Percentiles rank a stretch among this genome's conserved stretches.
Evolutionary conservation across 2,113 vertebrate species (phyloP).

Genomic region (Melanostigma gelatinosum): DNA sequence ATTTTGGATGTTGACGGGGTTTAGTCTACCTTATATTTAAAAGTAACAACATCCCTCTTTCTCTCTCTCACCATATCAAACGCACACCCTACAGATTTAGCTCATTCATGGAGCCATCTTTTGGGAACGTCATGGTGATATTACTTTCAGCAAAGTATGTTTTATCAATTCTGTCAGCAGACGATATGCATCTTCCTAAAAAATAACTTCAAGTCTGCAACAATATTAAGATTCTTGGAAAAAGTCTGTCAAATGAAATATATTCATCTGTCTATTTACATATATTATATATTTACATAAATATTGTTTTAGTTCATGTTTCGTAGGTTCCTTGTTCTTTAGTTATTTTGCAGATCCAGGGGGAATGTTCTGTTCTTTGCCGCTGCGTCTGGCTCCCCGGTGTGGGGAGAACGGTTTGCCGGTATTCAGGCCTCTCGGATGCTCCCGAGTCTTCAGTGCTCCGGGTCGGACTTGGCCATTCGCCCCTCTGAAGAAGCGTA

Average conservation of each 20-base stretch:
- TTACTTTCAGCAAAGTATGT: slow-evolving; percentile 1
- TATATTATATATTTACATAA: slow-evolving; percentile 63
- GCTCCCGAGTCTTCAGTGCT: slow-evolving; percentile 88
- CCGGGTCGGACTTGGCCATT: slow-evolving; percentile 73
- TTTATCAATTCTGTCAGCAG: slow-evolving; percentile 1
- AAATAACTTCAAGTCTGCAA: slow-evolving; percentile 34
- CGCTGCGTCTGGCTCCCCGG: slow-evolving; percentile 86
- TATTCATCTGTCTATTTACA: slow-evolving; percentile 68
- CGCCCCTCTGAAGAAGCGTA: slow-evolving; percentile 84
- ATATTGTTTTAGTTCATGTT: slow-evolving; percentile 41
- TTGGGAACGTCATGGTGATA: slow-evolving; percentile 16
- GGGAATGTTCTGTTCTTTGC: slow-evolving; percentile 96
- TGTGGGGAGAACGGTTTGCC: slow-evolving; percentile 83
- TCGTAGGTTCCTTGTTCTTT: slow-evolving; percentile 29
- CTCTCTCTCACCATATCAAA: background rate
- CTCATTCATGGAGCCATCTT: background rate
- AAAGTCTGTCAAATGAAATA: slow-evolving; percentile 68
- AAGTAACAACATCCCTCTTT: slow-evolving; percentile 2
- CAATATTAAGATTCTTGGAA: slow-evolving; percentile 22
- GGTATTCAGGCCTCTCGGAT: slow-evolving; percentile 80
- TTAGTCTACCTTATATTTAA: background rate
- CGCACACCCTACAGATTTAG: background rate
- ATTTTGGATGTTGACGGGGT: background rate
- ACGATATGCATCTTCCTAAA: background rate
- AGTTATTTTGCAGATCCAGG: slow-evolving; percentile 93